Base-by-base conservation (phyloP, 2,113 vertebrate genomes). In the Macquaria ambigua region DNA sequence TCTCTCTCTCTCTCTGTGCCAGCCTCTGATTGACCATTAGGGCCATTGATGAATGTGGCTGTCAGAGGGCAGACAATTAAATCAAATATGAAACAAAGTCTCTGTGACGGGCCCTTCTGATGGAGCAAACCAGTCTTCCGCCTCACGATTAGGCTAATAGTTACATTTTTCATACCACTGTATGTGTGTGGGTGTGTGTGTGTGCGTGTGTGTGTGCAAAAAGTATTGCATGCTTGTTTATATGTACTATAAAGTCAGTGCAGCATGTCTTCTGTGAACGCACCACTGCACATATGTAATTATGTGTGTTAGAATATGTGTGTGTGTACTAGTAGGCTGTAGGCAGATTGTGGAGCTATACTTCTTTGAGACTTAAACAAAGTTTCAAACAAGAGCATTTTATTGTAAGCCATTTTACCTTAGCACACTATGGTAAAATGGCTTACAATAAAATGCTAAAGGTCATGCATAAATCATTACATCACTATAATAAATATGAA, bases 41-140 rank as follows among this genome's bases (percentile, higher is more conserved):
- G 97, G 97, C 97, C 97, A 97, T 96, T 99, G 98, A 99, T 99
- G 97, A 99, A 99, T 99, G 98, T 98, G 97, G 97, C 97, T 99
- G 97, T 99, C 97, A 98, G 96, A 96, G 96, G 96, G 96, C 96
- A 99, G 98, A 99, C 97, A 99, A 99, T 99, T 98, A 98, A 99
- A 99, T 99, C 98, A 99, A 99, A 99, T 97, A 97, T 99, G 98
- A 99, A 98, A 97, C 97, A 98, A 98, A 99, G 98, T 98, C 97
- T 93, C 97, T 97, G 94, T 98, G 98, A 99, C 97, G 96, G 97
- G 95, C 97, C 95, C 96, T 97, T 97, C 97, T 98, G 97, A 98
- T 97, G 97, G 96, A 97, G 97, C 96, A 97, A 97, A 96, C 96
- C 97, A 96, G 96, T 97, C 97, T 96, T 96, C 96, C 96, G 96